A percentile compares a stretch with the other conserved stretches of the same genome.
Conservation (phyloP, 1,140 invertebrate genomes). For the Macrotrachela quadricornifera region DNA sequence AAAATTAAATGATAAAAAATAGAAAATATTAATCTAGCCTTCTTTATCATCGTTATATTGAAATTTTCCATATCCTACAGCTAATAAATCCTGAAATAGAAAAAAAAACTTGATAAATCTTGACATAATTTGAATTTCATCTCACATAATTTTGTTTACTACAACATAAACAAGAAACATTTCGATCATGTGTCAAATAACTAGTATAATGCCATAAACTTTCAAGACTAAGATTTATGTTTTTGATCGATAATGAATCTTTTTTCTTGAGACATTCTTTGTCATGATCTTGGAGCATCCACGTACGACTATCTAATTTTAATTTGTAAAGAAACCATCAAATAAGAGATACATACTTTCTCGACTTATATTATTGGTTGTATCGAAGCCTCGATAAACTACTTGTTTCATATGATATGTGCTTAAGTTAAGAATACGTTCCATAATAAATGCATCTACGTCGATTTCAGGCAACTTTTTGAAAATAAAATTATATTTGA, state of each 20-base stretch:
- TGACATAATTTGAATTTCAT: constrained; percentile 10
- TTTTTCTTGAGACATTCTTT: no score
- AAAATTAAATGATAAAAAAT: no score
- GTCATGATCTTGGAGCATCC: no score
- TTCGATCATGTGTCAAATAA: constrained; percentile 21
- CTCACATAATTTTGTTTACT: constrained; percentile 25
- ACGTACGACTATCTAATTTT: constrained; percentile 14
- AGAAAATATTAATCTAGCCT: constrained; percentile 11
- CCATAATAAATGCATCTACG: constrained; percentile 24
- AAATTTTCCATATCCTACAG: constrained; percentile 31
- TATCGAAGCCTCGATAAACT: constrained; percentile 16
- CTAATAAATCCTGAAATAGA: constrained; percentile 27
- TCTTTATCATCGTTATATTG: constrained; percentile 25
- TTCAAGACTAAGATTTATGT: constrained; percentile 12
- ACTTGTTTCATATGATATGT: constrained; percentile 27
- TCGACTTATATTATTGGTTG: neutral
- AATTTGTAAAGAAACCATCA: constrained; percentile 8
- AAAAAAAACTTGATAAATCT: neutral
- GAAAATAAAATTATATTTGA: neutral
- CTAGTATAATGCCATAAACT: constrained; percentile 24
- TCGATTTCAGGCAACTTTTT: constrained; percentile 20
- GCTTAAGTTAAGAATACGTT: constrained; percentile 26
- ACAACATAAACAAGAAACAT: constrained; percentile 27
- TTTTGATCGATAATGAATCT: no score
- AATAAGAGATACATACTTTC: neutral